Base-by-base conservation (phyloP, 2,113 vertebrate species). In the Eidolon helvum region DNA sequence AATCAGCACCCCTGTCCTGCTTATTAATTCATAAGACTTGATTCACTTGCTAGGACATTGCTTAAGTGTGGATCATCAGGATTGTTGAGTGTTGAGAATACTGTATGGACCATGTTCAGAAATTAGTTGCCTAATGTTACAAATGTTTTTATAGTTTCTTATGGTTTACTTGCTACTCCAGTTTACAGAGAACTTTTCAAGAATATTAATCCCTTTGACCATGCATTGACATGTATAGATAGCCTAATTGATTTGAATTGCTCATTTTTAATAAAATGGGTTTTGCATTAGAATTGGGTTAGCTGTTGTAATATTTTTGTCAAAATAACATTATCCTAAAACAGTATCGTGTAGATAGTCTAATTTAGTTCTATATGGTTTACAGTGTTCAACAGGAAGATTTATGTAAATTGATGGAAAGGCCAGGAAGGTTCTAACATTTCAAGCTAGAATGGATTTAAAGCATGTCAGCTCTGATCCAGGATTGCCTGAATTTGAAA, bases 191-290 rank as follows among this genome's bases (percentile, higher is more conserved):
- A 77, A 87, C 63, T 5, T 92, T 33, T 89, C 40, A 87, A 74
- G 14, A 90, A 75, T 22, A 10, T 48, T 57, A 79, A 74, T 88
- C 48, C 21, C 24, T 83, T 72, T 90, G 33, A 48, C 28, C 1
- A 40, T 93, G 11, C 45, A 50, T 79, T 95, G 87, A 90, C 90
- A 82, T 45, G 4, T 72, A 9, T n/a, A 63, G 35, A 30, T 75
- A 85, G 10, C 40, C 55, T 95, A 48, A 71, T 69, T 40, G 21
- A 68, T 90, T 89, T n/a, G 6, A 53, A 72, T 26, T 92, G 28
- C 10, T 84, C 63, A 6, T 59, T 95, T 92, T 91, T 78, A 91
- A 94, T 88, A 94, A 96, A 96, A 89, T 50, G 30, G 22, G 10
- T 53, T 78, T 93, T 79, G 66, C 16, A 4, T 85, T 97, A 87